Evolutionary conservation across 2,888 invertebrate genomes (phyloP), one percentile per base, ranked within the genome.

Genomic region (Noctua comes): DNA sequence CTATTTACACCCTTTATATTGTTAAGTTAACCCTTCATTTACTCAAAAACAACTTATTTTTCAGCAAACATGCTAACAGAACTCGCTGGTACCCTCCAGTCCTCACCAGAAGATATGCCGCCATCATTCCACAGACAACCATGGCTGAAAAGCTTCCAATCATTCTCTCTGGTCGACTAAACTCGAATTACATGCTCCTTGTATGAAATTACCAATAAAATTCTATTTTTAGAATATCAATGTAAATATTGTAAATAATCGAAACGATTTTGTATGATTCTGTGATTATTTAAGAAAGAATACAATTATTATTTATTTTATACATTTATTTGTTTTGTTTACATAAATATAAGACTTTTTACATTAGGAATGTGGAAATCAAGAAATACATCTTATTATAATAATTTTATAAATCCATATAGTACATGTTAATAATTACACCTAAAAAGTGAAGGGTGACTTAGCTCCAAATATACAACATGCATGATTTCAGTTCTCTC

Each of bases 1-100:
- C n/a, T n/a, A n/a, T n/a, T n/a, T n/a, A n/a, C n/a, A n/a, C n/a
- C n/a, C n/a, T n/a, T n/a, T n/a, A n/a, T n/a, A 57, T n/a, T n/a
- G 1, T 27, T 27, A 57, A 59, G 27, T 16, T 16, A 16, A 31
- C 7, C 16, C 27, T 62, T 62, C 18, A 31, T 31, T 59, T 59
- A 64, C 48, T 51, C 40, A 51, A 27, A 31, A 21, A 51, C 11
- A 6, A 54, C 1, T 65, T 46, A 59, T 40, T 70, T 27, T 87
- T 11, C 93, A 96, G 97, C 86, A 7, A 94, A 93, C 82, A 95
- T 96, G 93, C 79, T 96, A 40, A 83, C 93, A 1, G 96, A 96
- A 73, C 87, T 96, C 40, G 86, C 91, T 3, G 91, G 91, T 1
- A 91, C 93, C 36, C 90, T 95, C 81, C 94, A 94, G 73, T 88